Conservation (phyloP, 1,140 invertebrate species). For the Tetragnatha versicolor region DNA sequence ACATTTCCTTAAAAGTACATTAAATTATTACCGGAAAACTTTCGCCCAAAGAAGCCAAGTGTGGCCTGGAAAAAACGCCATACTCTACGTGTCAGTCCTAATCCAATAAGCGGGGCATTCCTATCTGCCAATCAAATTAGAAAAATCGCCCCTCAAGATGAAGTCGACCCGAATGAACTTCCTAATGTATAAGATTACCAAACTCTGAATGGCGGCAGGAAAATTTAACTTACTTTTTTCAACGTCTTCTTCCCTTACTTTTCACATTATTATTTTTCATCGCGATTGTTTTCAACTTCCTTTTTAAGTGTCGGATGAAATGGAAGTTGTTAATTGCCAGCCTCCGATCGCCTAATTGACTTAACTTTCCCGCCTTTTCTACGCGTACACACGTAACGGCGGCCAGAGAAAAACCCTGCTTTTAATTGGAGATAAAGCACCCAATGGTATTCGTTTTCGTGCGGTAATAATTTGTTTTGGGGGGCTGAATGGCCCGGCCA, state of each 20-base stretch:
- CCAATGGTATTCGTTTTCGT: constrained; percentile 51
- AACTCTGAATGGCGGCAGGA: not conserved
- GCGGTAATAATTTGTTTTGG: constrained; percentile 48
- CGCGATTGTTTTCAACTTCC: constrained; percentile 51
- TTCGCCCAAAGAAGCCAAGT: no score
- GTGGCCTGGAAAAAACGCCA: no score
- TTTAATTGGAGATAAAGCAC: constrained; percentile 55
- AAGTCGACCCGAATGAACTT: constrained; percentile 1
- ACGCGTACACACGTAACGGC: constrained; percentile 25
- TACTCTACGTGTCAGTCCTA: not conserved
- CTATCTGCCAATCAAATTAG: not conserved
- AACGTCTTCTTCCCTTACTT: not conserved
- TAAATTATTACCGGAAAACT: no score
- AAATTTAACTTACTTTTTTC: not conserved
- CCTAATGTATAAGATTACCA: constrained; percentile 36
- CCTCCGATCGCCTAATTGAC: constrained; percentile 51
- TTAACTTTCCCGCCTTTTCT: constrained; percentile 39
- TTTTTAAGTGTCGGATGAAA: constrained; percentile 52
- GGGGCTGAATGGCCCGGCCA: constrained; percentile 26
- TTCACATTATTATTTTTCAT: constrained; percentile 46
- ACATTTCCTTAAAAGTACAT: no score
- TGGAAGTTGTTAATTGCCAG: constrained; percentile 53
- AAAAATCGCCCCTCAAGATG: constrained; percentile 21
- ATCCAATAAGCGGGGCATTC: constrained; percentile 22
- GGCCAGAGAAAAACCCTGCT: constrained; percentile 23